Evolutionary conservation across 2,888 invertebrate genomes (phyloP), one percentile per base, ranked within the genome.

Genomic region (Diarsia brunnea): DNA sequence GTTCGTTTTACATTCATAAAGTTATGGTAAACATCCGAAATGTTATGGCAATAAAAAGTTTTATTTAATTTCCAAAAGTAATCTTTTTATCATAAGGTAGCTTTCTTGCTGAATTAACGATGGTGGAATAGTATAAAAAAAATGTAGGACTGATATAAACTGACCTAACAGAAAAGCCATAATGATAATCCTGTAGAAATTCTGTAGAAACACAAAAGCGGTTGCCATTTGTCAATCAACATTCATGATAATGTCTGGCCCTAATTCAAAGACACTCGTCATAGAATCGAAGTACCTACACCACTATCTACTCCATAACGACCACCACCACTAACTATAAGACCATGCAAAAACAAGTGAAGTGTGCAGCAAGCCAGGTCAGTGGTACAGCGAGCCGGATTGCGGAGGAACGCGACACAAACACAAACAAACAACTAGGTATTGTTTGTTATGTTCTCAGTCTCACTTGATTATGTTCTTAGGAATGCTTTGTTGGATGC

Each of bases 331-430:
- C 43, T 45, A 47, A 27, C 51, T 38, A 69, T 58, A 47, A 51
- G 51, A 47, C 66, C 47, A 74, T 64, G 81, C 81, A 84, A 81
- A 84, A 81, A 82, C 70, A 75, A 72, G 55, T 49, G 69, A 65
- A 64, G 67, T 69, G 47, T 51, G 16, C 58, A 69, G 66, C 60
- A 61, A 55, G 84, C 61, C 75, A 72, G 89, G 89, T 89, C 84
- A 88, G 81, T 88, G 84, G 88, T 82, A 84, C 89, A 77, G 16
- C 73, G 31, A 88, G 87, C 79, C 89, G 89, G 87, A 89, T 86
- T 75, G 73, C 60, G 27, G 19, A 72, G 69, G 86, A 69, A 78
- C 80, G 64, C 80, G 69, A 72, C 72, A 45, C 67, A 49, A 75
- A 87, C 87, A 75, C 87, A 75, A 73, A 84, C 85, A 84, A 87